phyloP scores from a whole-genome alignment of 2,888 invertebrate species.

The Lepidocyrtinus sp. region DNA sequence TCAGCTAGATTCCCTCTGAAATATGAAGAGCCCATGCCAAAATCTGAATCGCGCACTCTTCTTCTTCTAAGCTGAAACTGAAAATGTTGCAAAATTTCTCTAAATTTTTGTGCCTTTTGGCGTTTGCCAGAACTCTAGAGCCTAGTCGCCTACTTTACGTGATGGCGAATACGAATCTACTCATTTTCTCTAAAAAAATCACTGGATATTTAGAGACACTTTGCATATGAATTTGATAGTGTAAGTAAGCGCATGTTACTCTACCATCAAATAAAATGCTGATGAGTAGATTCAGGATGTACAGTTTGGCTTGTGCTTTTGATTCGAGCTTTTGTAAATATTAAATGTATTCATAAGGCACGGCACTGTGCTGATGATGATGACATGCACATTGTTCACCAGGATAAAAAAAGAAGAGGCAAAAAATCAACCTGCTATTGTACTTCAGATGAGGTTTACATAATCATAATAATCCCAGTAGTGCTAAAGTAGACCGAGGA shows the following conservation, averaged over 20 bases:
- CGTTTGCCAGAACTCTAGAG: conserved; percentile 19
- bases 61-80: conserved; percentile 43
- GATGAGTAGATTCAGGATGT: not conserved
- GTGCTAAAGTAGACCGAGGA: too few species aligned
- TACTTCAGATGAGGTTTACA: too few species aligned
- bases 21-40: conserved; percentile 19
- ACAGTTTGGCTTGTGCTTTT: not conserved
- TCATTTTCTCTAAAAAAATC: too few species aligned
- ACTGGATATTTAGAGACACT: too few species aligned
- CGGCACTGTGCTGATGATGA: conserved; percentile 7
- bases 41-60: conserved; percentile 38
- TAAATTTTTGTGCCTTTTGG: conserved; percentile 20
- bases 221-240: not conserved
- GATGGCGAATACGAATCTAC: conserved; percentile 64
- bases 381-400: conserved; percentile 19
- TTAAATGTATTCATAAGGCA: conserved; percentile 24
- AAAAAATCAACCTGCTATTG: too few species aligned
- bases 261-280: not conserved
- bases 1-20: too few species aligned
- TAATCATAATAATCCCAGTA: too few species aligned
- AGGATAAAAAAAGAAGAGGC: too few species aligned
- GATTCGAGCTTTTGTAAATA: not conserved
- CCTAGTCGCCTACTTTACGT: conserved; percentile 56
- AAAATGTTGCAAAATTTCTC: conserved; percentile 51
- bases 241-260: too few species aligned